Evolutionary conservation across 2,113 vertebrate species (phyloP).

Genomic region (Callocephalon fimbriatum): DNA sequence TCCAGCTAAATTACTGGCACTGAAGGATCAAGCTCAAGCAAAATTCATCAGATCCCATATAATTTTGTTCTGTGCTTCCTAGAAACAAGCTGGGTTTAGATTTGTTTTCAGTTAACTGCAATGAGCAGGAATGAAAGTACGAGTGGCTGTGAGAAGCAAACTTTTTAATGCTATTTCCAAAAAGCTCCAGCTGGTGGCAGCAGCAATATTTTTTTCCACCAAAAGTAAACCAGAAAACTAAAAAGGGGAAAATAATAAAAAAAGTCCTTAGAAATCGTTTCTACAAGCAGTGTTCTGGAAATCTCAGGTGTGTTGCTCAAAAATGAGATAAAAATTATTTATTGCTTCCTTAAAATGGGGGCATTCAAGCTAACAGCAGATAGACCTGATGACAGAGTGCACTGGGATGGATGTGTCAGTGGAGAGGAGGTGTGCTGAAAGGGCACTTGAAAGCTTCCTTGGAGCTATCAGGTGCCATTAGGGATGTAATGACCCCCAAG

Average conservation of each 20-base stretch:
- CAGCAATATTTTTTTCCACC: background rate
- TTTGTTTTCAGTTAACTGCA: background rate
- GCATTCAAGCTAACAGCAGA: background rate
- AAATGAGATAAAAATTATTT: background rate
- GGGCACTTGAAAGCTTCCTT: conserved; percentile 28
- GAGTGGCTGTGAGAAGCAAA: background rate
- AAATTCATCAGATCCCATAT: background rate
- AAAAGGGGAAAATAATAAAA: background rate
- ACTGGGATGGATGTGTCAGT: background rate
- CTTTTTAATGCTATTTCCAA: background rate
- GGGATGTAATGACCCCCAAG: background rate
- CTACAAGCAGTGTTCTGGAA: background rate
- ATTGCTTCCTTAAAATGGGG: background rate
- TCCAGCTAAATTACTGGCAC: background rate
- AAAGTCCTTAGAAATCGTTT: background rate
- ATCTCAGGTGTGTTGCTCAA: background rate
- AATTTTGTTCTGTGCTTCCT: background rate
- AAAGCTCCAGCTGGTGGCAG: conserved; percentile 68
- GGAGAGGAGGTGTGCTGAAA: conserved; percentile 21
- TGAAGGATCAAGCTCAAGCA: background rate
- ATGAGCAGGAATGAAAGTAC: background rate
- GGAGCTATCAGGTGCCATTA: conserved; percentile 40
- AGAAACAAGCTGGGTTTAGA: background rate
- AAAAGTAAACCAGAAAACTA: background rate
- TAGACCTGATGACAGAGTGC: background rate